Evolutionary conservation across 2,888 invertebrate genomes (phyloP), one percentile per base, ranked within the genome.

Genomic region (Odontothrips loti): DNA sequence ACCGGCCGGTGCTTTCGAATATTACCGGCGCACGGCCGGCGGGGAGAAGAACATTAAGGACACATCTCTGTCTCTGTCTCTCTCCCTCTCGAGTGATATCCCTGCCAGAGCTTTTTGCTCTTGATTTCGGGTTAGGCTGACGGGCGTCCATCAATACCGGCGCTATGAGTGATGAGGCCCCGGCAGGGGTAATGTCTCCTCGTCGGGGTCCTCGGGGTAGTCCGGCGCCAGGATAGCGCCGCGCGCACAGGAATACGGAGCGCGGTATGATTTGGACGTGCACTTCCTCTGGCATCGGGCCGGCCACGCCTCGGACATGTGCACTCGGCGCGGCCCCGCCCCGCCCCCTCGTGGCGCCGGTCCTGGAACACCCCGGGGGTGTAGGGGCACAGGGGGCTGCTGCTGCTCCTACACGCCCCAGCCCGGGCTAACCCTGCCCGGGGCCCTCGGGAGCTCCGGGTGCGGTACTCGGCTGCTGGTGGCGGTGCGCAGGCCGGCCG

Each of bases 101-200:
- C 17, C n/a, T 58, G 58, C 58, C 58, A 20, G 51, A 58, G 58
- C 17, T 58, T 17, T 17, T 15, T 58, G 68, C 68, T 27, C 68
- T 75, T 75, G 68, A 75, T 75, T 75, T 75, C 68, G 68, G 68
- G 68, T 75, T 75, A 27, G 27, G 23, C 27, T 75, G 68, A 75
- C 68, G 68, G 8, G 23, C 68, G 12, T 75, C 68, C 68, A 75
- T 75, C 68, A 75, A 75, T 75, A 75, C 68, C 1, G 68, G 58
- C 0, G 20, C 15, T 58, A 58, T 75, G 68, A 75, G 68, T 75
- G 68, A 75, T 75, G 68, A 75, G 27, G 34, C 34, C 34, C 34
- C 34, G 34, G 3, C 34, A 43, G 34, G 34, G 12, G 68, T 75
- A 75, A 75, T 75, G 68, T 75, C 68, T 23, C 68, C 34, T 43